Base-by-base conservation (phyloP, 1,140 invertebrate genomes). In the Anagrus nilaparvatae region DNA sequence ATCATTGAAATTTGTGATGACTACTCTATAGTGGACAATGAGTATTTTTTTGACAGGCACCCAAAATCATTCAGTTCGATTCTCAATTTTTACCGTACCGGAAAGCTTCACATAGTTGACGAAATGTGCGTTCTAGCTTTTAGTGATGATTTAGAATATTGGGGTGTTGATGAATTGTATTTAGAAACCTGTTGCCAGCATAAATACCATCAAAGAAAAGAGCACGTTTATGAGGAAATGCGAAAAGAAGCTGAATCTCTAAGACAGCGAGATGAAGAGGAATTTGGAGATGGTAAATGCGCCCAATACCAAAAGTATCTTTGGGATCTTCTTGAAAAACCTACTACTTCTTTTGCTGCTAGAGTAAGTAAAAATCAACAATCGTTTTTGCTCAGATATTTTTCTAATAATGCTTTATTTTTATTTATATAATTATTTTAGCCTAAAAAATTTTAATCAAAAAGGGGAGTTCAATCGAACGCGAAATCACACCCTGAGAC, bases 101-200 rank as follows among this genome's bases (percentile, higher is more conserved):
- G 93, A 21, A 97, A 97, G 65, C 75, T 98, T 38, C 95, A 98
- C 73, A 77, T 97, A 55, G 92, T 97, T 50, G 93, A 97, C 65
- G 94, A 97, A 70, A 97, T 97, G 92, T 97, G 94, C 69, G 94
- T 97, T 48, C 74, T 97, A 53, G 91, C 93, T 40, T 98, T 97
- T 73, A 91, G 87, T 67, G 93, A 97, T 66, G 94, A 98, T 67
- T 75, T 98, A 52, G 91, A 96, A 61, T 98, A 97, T 57, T 98
- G 93, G 93, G 94, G 93, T 46, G 84, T 98, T 37, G 93, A 97
- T 69, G 94, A 98, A 71, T 74, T 97, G 30, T 97, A 97, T 64
- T 72, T 97, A 50, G 93, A 98, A 68, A 93, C 89, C 14, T 98
- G 94, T 68, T 98, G 94, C 66, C 94, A 97, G 67, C 93, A 97